phyloP scores from a whole-genome alignment of 2,888 invertebrate species.

The Euplexia lucipara region DNA sequence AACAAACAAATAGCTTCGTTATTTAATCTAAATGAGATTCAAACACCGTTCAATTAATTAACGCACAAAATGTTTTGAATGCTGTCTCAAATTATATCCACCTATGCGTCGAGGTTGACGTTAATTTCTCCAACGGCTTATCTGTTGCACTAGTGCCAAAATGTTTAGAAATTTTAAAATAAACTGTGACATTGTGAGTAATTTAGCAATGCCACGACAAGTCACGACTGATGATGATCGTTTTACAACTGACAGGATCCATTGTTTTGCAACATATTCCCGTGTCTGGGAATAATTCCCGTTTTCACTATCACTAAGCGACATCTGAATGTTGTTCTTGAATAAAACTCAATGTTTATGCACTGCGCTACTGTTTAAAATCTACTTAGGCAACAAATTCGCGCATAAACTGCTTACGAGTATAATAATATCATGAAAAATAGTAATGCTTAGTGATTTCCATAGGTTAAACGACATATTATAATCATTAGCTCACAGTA shows the following conservation, averaged over 20 bases:
- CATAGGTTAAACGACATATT: constrained; percentile 6
- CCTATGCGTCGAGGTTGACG: constrained; percentile 37
- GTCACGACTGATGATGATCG: constrained; percentile 23
- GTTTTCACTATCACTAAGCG: no score
- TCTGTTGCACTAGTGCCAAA: constrained; percentile 65
- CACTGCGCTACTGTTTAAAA: no score
- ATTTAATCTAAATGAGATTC: constrained; percentile 18
- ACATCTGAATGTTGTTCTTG: no score
- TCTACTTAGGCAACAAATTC: no score
- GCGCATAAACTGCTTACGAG: no score
- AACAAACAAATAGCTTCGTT: constrained; percentile 7
- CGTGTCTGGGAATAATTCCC: background rate
- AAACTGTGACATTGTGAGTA: constrained; percentile 67
- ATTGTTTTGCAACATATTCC: constrained; percentile 42
- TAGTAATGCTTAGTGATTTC: no score
- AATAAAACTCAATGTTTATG: no score
- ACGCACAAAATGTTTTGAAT: constrained; percentile 44
- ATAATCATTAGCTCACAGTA: no score
- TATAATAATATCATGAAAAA: no score
- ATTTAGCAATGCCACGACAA: constrained; percentile 55
- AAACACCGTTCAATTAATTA: constrained; percentile 45
- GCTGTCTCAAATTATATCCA: constrained; percentile 37
- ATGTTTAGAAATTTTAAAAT: constrained; percentile 67
- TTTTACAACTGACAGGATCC: constrained; percentile 38
- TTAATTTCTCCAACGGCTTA: constrained; percentile 55